Conservation (phyloP, 2,113 vertebrate genomes). For the Ranitomeya imitator region DNA sequence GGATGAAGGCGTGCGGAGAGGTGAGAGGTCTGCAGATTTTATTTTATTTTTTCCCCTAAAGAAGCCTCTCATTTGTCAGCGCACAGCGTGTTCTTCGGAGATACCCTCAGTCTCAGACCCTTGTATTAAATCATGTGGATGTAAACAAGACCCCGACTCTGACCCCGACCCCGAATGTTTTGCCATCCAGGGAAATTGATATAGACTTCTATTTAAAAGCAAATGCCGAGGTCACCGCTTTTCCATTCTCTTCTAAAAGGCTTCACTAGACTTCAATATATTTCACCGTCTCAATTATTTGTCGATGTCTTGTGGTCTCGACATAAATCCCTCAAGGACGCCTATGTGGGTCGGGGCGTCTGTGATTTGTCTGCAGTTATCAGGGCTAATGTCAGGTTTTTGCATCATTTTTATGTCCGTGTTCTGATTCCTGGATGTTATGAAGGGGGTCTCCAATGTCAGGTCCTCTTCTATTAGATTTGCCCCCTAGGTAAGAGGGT, state of each 20-base stretch:
- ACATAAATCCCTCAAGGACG: slow-evolving; percentile 41
- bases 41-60: not conserved
- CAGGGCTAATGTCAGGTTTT: slow-evolving; percentile 22
- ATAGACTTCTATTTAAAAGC: slow-evolving; percentile 55
- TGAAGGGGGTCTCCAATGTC: not conserved
- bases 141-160: slow-evolving; percentile 3
- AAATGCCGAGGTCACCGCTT: slow-evolving; percentile 48
- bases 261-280: slow-evolving; percentile 55
- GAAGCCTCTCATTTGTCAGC: slow-evolving; percentile 41
- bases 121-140: slow-evolving; percentile 45
- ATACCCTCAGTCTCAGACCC: not conserved
- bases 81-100: slow-evolving; percentile 12
- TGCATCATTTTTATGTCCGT: no score
- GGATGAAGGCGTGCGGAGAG: not conserved
- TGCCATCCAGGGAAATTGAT: slow-evolving; percentile 17
- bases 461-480: no score
- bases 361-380: not conserved
- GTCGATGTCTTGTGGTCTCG: slow-evolving; percentile 31
- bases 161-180: slow-evolving; percentile 3
- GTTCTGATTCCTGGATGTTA: not conserved
- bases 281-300: slow-evolving; percentile 51
- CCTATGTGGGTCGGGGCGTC: not conserved
- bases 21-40: not conserved
- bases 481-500: not conserved
- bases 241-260: slow-evolving; percentile 48